These are phyloP conservation scores for Amorpha juglandis DNA, from an alignment of 2,888 invertebrate genomes.

Conservation along the genomic window DNA sequence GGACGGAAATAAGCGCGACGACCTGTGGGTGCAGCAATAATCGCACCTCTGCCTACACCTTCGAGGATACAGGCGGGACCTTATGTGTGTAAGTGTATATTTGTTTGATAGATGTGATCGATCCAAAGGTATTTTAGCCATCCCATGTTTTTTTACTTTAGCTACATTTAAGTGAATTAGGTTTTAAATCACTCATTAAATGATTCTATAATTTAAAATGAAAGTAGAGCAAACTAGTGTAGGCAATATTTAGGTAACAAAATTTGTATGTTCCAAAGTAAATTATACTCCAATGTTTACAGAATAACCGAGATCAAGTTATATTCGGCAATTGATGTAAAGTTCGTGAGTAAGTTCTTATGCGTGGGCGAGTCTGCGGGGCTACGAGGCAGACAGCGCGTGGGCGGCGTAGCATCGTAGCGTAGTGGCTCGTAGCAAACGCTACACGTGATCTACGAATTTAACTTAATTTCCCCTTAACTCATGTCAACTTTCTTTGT, in stretches of 20 bases:
- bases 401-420: conserved; percentile 74
- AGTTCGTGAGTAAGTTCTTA: conserved; percentile 48
- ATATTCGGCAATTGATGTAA: conserved; percentile 21
- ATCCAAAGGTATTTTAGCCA: too few relatives aligned
- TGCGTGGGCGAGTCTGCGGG: conserved; percentile 80
- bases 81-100: too few relatives aligned
- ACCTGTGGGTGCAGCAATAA: too few relatives aligned
- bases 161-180: too few relatives aligned
- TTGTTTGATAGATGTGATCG: too few relatives aligned
- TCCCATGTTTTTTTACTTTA: too few relatives aligned
- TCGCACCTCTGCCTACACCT: too few relatives aligned
- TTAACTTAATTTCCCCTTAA: conserved; percentile 12
- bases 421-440: conserved; percentile 58
- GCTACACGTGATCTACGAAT: conserved; percentile 56
- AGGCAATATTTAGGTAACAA: not conserved
- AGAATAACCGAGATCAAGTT: not conserved
- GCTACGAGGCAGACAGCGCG: conserved; percentile 75
- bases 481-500: conserved; percentile 24
- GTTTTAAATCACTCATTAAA: too few relatives aligned
- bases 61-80: too few relatives aligned
- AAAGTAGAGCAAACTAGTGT: too few relatives aligned
- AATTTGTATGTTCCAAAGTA: not conserved
- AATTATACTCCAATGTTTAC: conserved; percentile 9
- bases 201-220: too few relatives aligned
- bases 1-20: too few relatives aligned